Base-by-base conservation (phyloP, 1,140 invertebrate species). In the Cardiocondyla obscurior region DNA sequence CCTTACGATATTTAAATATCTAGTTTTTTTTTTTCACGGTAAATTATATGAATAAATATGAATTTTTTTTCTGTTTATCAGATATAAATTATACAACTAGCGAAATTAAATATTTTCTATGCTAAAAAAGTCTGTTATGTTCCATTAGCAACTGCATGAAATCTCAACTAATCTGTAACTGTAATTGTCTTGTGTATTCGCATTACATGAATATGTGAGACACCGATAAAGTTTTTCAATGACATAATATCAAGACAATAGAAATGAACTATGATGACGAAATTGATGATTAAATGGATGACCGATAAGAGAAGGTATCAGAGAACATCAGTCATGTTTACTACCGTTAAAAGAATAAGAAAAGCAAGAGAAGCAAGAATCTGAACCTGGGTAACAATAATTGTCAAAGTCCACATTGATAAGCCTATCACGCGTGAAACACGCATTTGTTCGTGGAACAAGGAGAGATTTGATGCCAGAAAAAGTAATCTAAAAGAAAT, bases 61-160 rank as follows among this genome's bases (percentile, higher is more conserved):
- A n/a, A n/a, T n/a, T n/a, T n/a, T n/a, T n/a, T n/a, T n/a, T n/a
- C n/a, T n/a, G n/a, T n/a, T n/a, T n/a, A n/a, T n/a, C n/a, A n/a
- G n/a, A 28, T 82, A 46, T 86, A 62, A n/a, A 1, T 86, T 86
- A 85, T 22, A 77, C 82, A 84, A 86, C n/a, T n/a, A 88, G 1
- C 12, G 25, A 42, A 81, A 86, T 82, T 79, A 25, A 73, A 77
- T 84, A 42, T 82, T 14, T 16, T 44, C 22, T 73, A 16, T 46
- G 25, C 62, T 3, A 14, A 36, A 70, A 57, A 70, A 5, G 39
- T 42, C 42, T 30, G 14, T 65, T 51, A 65, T 49, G n/a, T 60
- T 22, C 12, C n/a, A 0, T 28, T 64, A 5, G 12, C 3, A 3
- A 73, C 12, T 25, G 19, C 14, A 16, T n/a, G 3, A 60, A 30